Evolutionary conservation across 2,888 invertebrate genomes (phyloP).

Genomic region (Cheiracanthium punctorium): DNA sequence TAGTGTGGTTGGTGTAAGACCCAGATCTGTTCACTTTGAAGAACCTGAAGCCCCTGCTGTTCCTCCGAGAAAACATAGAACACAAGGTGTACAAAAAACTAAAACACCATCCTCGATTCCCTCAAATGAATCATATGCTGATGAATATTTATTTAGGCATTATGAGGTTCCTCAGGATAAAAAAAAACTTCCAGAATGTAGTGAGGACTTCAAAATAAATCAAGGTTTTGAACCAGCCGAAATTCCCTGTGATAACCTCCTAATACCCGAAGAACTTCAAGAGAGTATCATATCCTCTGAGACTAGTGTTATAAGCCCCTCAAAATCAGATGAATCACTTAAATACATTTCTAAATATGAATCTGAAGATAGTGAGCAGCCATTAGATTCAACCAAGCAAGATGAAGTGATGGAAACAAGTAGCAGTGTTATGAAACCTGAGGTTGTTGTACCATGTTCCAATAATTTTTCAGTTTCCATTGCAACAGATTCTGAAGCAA

Average conservation of each 20-base stretch:
- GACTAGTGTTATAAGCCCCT: conserved; percentile 29
- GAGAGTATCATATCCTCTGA: conserved; percentile 48
- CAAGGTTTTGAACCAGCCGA: conserved; percentile 48
- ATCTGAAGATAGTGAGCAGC: conserved; percentile 19
- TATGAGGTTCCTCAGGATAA: conserved; percentile 48
- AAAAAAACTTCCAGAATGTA: conserved; percentile 66
- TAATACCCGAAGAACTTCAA: conserved; percentile 9
- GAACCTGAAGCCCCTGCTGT: conserved; percentile 28
- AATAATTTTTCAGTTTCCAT: background rate
- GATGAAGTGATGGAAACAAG: background rate
- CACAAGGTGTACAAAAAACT: background rate
- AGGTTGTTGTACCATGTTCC: background rate
- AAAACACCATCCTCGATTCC: background rate
- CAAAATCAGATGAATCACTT: background rate
- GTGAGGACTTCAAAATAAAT: conserved; percentile 61
- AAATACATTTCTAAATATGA: background rate
- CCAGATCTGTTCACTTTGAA: conserved; percentile 54
- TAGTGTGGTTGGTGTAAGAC: background rate
- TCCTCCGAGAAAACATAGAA: conserved; percentile 44
- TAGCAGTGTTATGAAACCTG: too few species aligned
- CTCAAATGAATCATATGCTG: conserved; percentile 26
- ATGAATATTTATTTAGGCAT: conserved; percentile 41
- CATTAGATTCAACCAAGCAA: background rate
- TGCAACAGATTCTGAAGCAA: background rate
- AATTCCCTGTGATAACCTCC: conserved; percentile 31